Percentiles rank a stretch among this genome's conserved stretches.
These are phyloP conservation scores for Hylaeus anthracinus DNA, from an alignment of 1,140 invertebrate species.

Conservation along the genomic window DNA sequence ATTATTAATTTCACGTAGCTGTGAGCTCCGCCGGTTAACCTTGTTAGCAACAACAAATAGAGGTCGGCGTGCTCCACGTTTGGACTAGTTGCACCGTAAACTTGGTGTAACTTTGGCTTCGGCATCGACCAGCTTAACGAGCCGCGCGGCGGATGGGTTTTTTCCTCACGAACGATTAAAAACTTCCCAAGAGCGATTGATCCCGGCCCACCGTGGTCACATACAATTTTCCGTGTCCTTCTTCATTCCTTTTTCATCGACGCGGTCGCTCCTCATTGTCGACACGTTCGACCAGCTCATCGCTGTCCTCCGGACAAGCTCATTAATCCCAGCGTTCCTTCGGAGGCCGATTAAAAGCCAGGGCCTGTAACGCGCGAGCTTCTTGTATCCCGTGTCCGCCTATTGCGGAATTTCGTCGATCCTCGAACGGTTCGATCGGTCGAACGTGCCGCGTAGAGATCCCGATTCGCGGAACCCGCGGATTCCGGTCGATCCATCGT, in stretches of 20 bases:
- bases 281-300: conserved; percentile 23
- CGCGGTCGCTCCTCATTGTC: conserved; percentile 31
- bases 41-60: conserved; percentile 39
- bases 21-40: not conserved
- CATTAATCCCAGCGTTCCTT: conserved; percentile 37
- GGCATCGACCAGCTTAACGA: not conserved
- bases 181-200: conserved; percentile 10
- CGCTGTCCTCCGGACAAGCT: conserved; percentile 16
- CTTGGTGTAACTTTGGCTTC: conserved; percentile 3
- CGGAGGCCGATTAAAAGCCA: conserved; percentile 30
- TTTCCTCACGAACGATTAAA: conserved; percentile 22
- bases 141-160: not conserved
- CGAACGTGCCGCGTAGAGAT: conserved; percentile 30
- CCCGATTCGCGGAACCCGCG: conserved; percentile 41
- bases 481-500: conserved; percentile 42
- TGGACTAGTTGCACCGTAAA: conserved; percentile 7
- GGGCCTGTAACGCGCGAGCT: conserved; percentile 27
- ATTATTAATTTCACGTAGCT: not conserved
- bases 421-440: conserved; percentile 20
- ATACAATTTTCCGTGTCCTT: conserved; percentile 22
- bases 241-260: conserved; percentile 2
- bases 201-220: not conserved
- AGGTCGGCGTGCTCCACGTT: conserved; percentile 2
- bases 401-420: conserved; percentile 45
- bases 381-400: conserved; percentile 21